A percentile compares a stretch with the other conserved stretches of the same genome.
phyloP scores from a whole-genome alignment of 2,113 vertebrate genomes.

The Crotalus viridis region DNA sequence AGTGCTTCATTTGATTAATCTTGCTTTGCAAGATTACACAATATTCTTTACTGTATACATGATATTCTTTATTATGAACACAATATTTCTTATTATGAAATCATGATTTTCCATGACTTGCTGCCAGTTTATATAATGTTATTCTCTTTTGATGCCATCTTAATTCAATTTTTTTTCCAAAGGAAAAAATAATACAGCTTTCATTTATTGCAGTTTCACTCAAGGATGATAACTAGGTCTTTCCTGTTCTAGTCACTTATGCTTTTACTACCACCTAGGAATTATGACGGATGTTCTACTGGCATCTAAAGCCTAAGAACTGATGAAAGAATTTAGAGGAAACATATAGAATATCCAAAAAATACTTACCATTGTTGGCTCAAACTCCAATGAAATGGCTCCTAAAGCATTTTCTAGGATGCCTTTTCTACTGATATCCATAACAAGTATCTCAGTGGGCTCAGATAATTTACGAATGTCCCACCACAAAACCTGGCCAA shows the following conservation, averaged over 20 bases:
- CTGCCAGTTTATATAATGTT: background rate
- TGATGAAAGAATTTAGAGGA: background rate
- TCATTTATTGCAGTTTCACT: background rate
- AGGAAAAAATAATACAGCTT: background rate
- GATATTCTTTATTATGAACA: background rate
- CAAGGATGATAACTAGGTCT: background rate
- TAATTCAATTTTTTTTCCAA: background rate
- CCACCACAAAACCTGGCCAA: conserved; percentile 90
- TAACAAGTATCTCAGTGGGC: conserved; percentile 82
- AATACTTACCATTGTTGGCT: conserved; percentile 82
- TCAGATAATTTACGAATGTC: conserved; percentile 85
- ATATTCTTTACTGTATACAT: background rate
- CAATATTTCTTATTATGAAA: background rate
- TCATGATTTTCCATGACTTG: background rate
- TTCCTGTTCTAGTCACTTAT: background rate
- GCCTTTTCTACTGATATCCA: conserved; percentile 82
- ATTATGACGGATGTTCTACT: background rate
- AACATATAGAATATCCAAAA: background rate
- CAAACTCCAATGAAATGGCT: conserved; percentile 85
- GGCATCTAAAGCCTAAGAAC: background rate
- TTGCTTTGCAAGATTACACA: background rate
- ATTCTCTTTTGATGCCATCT: background rate
- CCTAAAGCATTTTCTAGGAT: conserved; percentile 80
- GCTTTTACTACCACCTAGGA: background rate
- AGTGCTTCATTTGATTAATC: background rate